These are phyloP conservation scores for Physeter macrocephalus DNA, from an alignment of 2,113 vertebrate species.

Conservation along the genomic window DNA sequence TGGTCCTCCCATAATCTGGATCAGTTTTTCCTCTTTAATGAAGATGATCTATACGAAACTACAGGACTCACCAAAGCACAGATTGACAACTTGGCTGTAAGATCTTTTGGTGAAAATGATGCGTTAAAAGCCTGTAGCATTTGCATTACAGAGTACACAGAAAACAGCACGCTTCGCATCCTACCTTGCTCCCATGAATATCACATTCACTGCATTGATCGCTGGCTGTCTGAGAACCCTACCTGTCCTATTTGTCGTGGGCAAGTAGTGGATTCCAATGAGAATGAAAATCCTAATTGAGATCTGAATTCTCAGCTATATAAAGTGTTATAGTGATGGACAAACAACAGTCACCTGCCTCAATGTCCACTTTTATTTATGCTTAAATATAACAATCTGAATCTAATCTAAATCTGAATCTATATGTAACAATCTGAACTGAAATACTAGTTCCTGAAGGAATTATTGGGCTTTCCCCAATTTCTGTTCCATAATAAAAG, in stretches of 20 bases:
- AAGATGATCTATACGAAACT: conserved; percentile 87
- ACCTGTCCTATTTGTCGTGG: conserved; percentile 93
- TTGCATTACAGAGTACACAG: conserved; percentile 91
- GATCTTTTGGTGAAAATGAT: conserved; percentile 88
- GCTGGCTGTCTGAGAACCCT: conserved; percentile 92
- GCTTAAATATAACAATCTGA: conserved; percentile 58
- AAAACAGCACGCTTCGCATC: conserved; percentile 91
- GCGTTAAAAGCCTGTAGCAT: conserved; percentile 90
- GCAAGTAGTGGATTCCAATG: conserved; percentile 84
- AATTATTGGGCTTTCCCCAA: conserved; percentile 34
- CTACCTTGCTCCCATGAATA: conserved; percentile 94
- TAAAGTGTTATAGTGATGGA: conserved; percentile 65
- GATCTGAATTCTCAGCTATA: conserved; percentile 5
- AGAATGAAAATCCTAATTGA: conserved; percentile 86
- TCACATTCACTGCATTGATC: conserved; percentile 93
- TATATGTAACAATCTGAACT: conserved; percentile 35
- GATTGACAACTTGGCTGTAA: conserved; percentile 92
- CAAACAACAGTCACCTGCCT: conserved; percentile 64
- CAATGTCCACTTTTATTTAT: conserved; percentile 78
- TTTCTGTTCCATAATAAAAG: conserved; percentile 40
- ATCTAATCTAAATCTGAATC: background rate
- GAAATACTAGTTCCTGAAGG: conserved; percentile 56
- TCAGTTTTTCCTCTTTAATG: conserved; percentile 90
- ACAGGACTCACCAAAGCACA: conserved; percentile 94
- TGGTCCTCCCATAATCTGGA: conserved; percentile 87